These are phyloP conservation scores for Volucella inflata DNA, from an alignment of 2,888 invertebrate species.

Conservation along the genomic window DNA sequence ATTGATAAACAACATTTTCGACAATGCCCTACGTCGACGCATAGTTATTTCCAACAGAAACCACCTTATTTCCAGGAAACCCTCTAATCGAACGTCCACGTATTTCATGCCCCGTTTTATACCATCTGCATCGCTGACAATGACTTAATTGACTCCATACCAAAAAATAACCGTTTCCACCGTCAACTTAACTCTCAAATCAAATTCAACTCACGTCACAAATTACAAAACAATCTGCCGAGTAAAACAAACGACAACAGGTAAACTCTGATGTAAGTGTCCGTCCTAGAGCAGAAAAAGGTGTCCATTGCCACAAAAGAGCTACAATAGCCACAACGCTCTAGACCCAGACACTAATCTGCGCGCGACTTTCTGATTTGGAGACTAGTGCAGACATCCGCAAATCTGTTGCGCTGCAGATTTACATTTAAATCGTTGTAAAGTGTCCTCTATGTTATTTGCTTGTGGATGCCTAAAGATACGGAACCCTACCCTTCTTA, in stretches of 20 bases:
- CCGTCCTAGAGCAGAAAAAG: conserved; percentile 14
- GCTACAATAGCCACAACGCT: conserved; percentile 1
- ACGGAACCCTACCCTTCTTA: conserved; percentile 12
- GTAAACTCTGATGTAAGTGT: conserved; percentile 29
- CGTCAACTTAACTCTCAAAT: conserved; percentile 28
- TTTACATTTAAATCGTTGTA: conserved; percentile 54
- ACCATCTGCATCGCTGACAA: neutral
- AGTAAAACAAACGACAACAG: conserved; percentile 26
- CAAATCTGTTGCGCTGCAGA: conserved; percentile 46
- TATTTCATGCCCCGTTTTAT: neutral
- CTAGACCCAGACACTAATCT: conserved; percentile 44
- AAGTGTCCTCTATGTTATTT: conserved; percentile 13
- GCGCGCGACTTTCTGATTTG: conserved; percentile 49
- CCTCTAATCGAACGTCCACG: neutral
- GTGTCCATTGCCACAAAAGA: conserved; percentile 1
- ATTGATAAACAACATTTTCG: too few relatives aligned
- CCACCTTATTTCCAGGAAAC: conserved; percentile 22
- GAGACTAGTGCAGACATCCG: conserved; percentile 45
- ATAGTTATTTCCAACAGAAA: neutral
- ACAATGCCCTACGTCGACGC: neutral
- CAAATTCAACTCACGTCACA: conserved; percentile 46
- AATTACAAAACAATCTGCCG: conserved; percentile 62
- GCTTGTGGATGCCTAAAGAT: neutral
- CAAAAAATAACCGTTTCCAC: conserved; percentile 18
- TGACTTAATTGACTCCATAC: conserved; percentile 23